These are phyloP conservation scores for Rhinolophus ferrumequinum DNA, from an alignment of 2,113 vertebrate species.

Conservation along the genomic window DNA sequence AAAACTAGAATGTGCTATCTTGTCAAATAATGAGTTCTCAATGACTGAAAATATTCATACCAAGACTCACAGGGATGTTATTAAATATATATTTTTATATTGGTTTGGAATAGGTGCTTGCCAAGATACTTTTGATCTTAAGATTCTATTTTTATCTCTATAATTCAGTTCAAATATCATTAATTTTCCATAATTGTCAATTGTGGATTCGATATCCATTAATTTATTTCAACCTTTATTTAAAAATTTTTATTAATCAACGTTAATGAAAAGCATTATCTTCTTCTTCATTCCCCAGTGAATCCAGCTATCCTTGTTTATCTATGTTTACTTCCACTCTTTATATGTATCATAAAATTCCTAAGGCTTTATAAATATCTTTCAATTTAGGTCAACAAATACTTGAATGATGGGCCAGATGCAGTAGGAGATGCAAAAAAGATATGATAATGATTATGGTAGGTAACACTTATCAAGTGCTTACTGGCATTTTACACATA, in stretches of 20 bases:
- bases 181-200: constrained; percentile 46
- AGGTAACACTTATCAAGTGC: background rate
- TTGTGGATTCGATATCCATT: background rate
- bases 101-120: background rate
- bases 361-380: background rate
- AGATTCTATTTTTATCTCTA: constrained; percentile 26
- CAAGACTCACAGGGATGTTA: background rate
- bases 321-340: background rate
- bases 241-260: constrained; percentile 27
- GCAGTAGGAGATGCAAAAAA: background rate
- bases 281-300: background rate
- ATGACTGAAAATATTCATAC: constrained; percentile 1
- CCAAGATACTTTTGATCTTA: constrained; percentile 25
- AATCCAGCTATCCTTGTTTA: background rate
- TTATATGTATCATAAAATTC: background rate
- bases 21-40: constrained; percentile 23
- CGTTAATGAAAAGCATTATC: background rate
- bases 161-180: constrained; percentile 33
- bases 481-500: background rate
- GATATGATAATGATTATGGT: background rate
- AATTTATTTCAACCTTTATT: constrained; percentile 32
- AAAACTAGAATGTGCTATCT: background rate
- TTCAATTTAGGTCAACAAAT: background rate
- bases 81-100: background rate
- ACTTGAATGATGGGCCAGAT: background rate